Evolutionary conservation across 1,140 invertebrate species (phyloP).

Genomic region (Hestina assimilis): DNA sequence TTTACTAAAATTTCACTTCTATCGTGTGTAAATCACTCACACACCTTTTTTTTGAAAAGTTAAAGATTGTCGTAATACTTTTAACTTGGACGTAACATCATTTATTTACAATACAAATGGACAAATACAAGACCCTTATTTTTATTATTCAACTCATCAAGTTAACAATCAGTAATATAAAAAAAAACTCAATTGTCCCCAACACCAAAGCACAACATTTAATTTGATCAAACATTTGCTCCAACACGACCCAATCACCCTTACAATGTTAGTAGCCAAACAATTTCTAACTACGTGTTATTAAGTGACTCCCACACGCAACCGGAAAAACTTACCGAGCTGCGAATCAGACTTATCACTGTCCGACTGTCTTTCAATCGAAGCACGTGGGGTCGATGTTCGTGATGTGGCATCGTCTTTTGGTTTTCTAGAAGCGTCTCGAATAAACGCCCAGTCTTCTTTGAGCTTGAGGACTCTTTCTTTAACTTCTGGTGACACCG

Average conservation of each 20-base stretch:
- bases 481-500: conserved; percentile 79
- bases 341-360: conserved; percentile 27
- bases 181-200: too few species aligned
- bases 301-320: conserved; percentile 25
- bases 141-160: too few species aligned
- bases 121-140: too few species aligned
- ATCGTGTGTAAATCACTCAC: too few species aligned
- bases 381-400: conserved; percentile 4
- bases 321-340: conserved; percentile 42
- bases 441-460: conserved; percentile 78
- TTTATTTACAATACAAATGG: too few species aligned
- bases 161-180: too few species aligned
- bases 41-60: too few species aligned
- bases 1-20: too few species aligned
- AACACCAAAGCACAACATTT: background rate
- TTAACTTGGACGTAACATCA: too few species aligned
- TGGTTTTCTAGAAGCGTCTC: conserved; percentile 20
- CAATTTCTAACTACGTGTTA: conserved; percentile 11
- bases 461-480: conserved; percentile 81
- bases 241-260: background rate
- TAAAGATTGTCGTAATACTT: too few species aligned
- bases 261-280: conserved; percentile 27
- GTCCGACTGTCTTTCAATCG: conserved; percentile 16
- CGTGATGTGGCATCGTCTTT: conserved; percentile 12
- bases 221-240: conserved; percentile 3